phyloP scores from a whole-genome alignment of 2,113 vertebrate genomes.

The Paracanthobrama guichenoti region DNA sequence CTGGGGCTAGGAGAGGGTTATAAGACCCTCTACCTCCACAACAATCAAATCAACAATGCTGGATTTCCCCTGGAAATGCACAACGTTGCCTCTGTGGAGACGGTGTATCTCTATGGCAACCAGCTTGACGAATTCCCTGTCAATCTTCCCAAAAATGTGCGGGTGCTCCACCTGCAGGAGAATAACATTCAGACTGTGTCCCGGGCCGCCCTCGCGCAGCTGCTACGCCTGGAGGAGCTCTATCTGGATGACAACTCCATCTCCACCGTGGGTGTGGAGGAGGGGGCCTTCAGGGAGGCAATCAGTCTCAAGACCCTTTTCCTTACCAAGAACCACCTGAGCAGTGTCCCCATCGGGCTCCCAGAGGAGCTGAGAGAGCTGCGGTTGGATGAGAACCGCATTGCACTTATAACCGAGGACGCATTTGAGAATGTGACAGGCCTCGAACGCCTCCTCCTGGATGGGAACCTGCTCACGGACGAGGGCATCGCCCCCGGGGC shows the following conservation, averaged over 20 bases:
- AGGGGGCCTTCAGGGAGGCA: constrained; percentile 89
- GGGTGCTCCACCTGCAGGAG: constrained; percentile 90
- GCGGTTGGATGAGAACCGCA: constrained; percentile 88
- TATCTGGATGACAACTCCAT: constrained; percentile 93
- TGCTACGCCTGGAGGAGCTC: constrained; percentile 87
- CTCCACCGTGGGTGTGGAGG: constrained; percentile 90
- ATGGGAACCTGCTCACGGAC: constrained; percentile 90
- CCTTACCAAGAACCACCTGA: constrained; percentile 92
- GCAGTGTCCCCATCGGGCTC: constrained; percentile 89
- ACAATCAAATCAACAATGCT: constrained; percentile 98
- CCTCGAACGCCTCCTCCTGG: constrained; percentile 86
- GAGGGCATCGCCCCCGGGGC: constrained; percentile 87
- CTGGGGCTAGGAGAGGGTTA: constrained; percentile 93
- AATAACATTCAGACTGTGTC: constrained; percentile 96
- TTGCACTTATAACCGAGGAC: constrained; percentile 87
- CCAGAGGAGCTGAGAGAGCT: constrained; percentile 86
- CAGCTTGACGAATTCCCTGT: constrained; percentile 92
- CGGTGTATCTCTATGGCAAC: constrained; percentile 92
- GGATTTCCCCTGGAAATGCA: constrained; percentile 91
- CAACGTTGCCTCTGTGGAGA: constrained; percentile 88
- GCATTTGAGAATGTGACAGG: constrained; percentile 88
- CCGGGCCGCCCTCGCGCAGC: constrained; percentile 84
- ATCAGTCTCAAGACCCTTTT: constrained; percentile 89
- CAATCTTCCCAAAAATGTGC: constrained; percentile 90
- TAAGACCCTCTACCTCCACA: constrained; percentile 94